A percentile compares a stretch with the other conserved stretches of the same genome.
These are phyloP conservation scores for Amphiduros pacificus DNA, from an alignment of 2,888 invertebrate species.

Conservation along the genomic window DNA sequence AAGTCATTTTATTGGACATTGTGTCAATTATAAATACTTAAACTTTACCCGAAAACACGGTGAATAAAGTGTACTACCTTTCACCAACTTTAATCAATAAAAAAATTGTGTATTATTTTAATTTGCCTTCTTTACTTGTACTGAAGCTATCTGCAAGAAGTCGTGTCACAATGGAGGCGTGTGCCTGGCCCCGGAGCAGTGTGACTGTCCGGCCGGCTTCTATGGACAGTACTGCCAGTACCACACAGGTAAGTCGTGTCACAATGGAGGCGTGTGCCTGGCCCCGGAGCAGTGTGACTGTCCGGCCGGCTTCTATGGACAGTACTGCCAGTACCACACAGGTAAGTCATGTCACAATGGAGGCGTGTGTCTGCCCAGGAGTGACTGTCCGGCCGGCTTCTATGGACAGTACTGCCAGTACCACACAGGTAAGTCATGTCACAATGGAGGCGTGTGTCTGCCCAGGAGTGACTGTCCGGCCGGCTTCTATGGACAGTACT, in stretches of 20 bases:
- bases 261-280: conserved; percentile 35
- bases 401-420: conserved; percentile 23
- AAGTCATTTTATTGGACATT: too few relatives aligned
- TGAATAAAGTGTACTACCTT: too few relatives aligned
- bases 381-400: conserved; percentile 32
- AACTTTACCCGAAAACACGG: too few relatives aligned
- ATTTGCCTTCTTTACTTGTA: conserved; percentile 20
- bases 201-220: conserved; percentile 32
- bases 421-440: conserved; percentile 26
- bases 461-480: conserved; percentile 34
- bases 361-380: conserved; percentile 34
- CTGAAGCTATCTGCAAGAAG: conserved; percentile 22
- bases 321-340: conserved; percentile 21
- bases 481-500: conserved; percentile 26
- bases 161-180: conserved; percentile 35
- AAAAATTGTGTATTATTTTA: too few relatives aligned
- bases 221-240: conserved; percentile 23
- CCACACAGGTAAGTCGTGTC: conserved; percentile 20
- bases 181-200: conserved; percentile 33
- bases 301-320: conserved; percentile 26
- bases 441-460: conserved; percentile 35
- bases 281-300: conserved; percentile 35
- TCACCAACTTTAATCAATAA: too few relatives aligned
- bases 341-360: conserved; percentile 32
- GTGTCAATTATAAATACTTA: too few relatives aligned